Percentiles rank a stretch among this genome's conserved stretches.
These are phyloP conservation scores for Cheilosia pagana DNA, from an alignment of 2,888 invertebrate genomes.

Conservation along the genomic window DNA sequence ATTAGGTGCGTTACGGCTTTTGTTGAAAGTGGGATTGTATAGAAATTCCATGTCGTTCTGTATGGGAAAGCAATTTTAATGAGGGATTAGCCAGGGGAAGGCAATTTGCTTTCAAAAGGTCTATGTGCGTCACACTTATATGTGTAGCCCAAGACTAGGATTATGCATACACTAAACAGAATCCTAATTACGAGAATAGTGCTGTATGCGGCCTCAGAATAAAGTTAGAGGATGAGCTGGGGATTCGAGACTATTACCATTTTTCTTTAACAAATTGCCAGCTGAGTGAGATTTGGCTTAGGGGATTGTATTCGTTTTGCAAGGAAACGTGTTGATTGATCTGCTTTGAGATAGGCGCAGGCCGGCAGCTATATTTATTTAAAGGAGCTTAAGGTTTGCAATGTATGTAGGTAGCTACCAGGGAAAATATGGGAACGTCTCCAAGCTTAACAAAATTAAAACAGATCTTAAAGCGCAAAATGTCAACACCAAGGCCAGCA, in stretches of 20 bases:
- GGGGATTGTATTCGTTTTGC: too few relatives aligned
- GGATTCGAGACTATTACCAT: constrained; percentile 18
- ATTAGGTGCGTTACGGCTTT: constrained; percentile 28
- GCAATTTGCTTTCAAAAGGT: constrained; percentile 10
- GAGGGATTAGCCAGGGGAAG: constrained; percentile 19
- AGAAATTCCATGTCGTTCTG: background rate
- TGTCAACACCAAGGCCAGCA: too few relatives aligned
- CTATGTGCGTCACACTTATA: constrained; percentile 5
- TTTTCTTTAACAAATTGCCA: background rate
- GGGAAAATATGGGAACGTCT: too few relatives aligned
- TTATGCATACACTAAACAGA: background rate
- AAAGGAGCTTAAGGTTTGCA: too few relatives aligned
- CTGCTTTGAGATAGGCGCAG: background rate
- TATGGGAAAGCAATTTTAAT: constrained; percentile 13
- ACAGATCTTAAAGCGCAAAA: too few relatives aligned
- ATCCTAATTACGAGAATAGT: constrained; percentile 14
- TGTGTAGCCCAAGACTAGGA: background rate
- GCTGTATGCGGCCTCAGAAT: background rate
- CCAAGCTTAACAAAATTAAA: too few relatives aligned
- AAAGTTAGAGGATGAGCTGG: constrained; percentile 28
- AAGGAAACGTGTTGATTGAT: background rate
- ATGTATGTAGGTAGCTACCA: too few relatives aligned
- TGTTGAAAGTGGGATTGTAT: constrained; percentile 17
- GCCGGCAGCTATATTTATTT: background rate
- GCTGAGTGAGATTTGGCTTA: constrained; percentile 12